Evolutionary conservation across 2,888 invertebrate species (phyloP).

Genomic region (Argyresthia albistria): DNA sequence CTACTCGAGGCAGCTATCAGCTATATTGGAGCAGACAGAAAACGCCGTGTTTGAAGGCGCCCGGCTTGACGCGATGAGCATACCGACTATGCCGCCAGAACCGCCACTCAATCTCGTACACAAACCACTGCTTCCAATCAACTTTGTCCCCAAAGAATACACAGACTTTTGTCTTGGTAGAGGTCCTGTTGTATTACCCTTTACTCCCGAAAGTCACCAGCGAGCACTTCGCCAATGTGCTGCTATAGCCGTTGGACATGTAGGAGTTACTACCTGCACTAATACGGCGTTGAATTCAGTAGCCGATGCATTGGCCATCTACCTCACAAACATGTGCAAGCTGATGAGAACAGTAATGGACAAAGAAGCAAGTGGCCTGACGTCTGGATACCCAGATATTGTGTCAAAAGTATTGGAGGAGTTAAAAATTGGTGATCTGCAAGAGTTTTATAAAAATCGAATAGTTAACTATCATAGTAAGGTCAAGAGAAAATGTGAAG

Average conservation of each 20-base stretch:
- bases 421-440: constrained; percentile 50
- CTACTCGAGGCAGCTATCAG: constrained; percentile 40
- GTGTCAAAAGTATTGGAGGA: constrained; percentile 62
- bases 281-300: constrained; percentile 47
- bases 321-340: constrained; percentile 57
- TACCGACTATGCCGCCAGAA: constrained; percentile 45
- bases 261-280: constrained; percentile 49
- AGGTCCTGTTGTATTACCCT: constrained; percentile 49
- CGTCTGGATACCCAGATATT: constrained; percentile 56
- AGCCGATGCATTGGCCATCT: constrained; percentile 50
- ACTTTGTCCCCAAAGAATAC: constrained; percentile 52
- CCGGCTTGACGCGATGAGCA: constrained; percentile 36
- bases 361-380: constrained; percentile 48
- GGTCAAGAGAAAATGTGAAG: constrained; percentile 41
- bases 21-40: constrained; percentile 48
- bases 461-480: constrained; percentile 50
- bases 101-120: constrained; percentile 44
- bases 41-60: constrained; percentile 43
- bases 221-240: constrained; percentile 55
- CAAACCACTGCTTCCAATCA: constrained; percentile 39
- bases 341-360: constrained; percentile 51
- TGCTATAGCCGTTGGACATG: constrained; percentile 54
- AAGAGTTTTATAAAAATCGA: constrained; percentile 54
- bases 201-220: constrained; percentile 60
- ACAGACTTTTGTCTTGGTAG: constrained; percentile 58